Base-by-base conservation (phyloP, 2,113 vertebrate species). In the Oryzias melastigma region DNA sequence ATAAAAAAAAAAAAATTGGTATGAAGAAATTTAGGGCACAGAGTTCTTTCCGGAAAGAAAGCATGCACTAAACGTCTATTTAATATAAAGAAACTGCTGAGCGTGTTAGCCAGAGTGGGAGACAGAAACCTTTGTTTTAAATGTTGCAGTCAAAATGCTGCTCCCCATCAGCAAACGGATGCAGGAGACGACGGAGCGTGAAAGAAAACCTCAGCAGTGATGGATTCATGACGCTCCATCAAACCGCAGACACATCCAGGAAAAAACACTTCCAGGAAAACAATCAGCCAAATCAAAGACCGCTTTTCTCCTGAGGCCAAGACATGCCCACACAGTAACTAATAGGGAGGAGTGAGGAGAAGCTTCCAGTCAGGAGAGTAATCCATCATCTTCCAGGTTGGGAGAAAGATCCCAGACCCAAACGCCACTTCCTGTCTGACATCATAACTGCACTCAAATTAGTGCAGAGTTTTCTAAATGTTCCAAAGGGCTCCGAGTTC, bases 241-340 rank as follows among this genome's bases (percentile, higher is more conserved):
- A 60, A 78, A 80, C 71, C 77, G 18, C 85, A 87, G 73, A 75
- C 78, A 55, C 27, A 35, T 20, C 29, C 29, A 3, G 49, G 58
- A 54, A 78, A 84, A 78, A 78, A 85, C 81, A 85, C 66, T 75
- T 83, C 84, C 68, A 20, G 83, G 73, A 77, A 78, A 82, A 85
- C 43, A 35, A 81, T 82, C 72, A 80, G 65, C 43, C 7, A 73
- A 81, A 84, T 77, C 69, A 83, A 60, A 80, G 73, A 77, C 69
- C 56, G 60, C 60, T 20, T 55, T 77, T 77, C 66, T 68, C 68
- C 64, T 10, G 22, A 20, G 25, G 78, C 79, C 64, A 49, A 50
- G 3, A 57, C 71, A 47, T 58, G 64, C 69, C 75, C 62, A 59
- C 77, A 77, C 61, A 71, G 49, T 43, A 62, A 66, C 59, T 53